phyloP scores from a whole-genome alignment of 2,888 invertebrate species.

The Campoplex nolae region DNA sequence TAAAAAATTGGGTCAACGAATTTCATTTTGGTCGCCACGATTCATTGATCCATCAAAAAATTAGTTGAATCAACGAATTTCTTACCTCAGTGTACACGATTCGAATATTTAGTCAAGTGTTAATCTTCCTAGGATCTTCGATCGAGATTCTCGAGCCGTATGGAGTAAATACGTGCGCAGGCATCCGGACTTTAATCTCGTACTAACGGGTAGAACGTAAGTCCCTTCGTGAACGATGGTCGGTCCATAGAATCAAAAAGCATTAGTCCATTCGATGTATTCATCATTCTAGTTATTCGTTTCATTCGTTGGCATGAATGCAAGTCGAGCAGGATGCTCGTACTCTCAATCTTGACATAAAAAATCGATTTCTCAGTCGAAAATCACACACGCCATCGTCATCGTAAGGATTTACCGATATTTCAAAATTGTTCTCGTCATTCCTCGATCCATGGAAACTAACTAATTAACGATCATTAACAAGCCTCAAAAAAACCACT shows the following conservation, averaged over 20 bases:
- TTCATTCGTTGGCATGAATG: slow-evolving; percentile 45
- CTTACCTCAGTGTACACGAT: too few species aligned
- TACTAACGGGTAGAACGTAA: slow-evolving; percentile 83
- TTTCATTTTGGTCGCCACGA: too few species aligned
- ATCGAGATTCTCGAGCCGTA: slow-evolving; percentile 77
- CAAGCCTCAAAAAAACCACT: slow-evolving; percentile 2
- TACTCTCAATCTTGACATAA: slow-evolving; percentile 31
- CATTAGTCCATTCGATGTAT: slow-evolving; percentile 29
- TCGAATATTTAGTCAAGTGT: slow-evolving; percentile 13
- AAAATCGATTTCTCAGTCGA: slow-evolving; percentile 34
- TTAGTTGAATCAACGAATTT: too few species aligned
- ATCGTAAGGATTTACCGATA: slow-evolving; percentile 39
- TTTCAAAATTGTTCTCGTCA: slow-evolving; percentile 24
- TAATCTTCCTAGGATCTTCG: slow-evolving; percentile 76
- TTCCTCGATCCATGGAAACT: neutral
- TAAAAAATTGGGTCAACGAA: too few species aligned
- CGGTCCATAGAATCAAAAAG: slow-evolving; percentile 10
- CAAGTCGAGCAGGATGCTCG: slow-evolving; percentile 4
- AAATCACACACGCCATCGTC: slow-evolving; percentile 49
- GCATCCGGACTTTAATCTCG: slow-evolving; percentile 82
- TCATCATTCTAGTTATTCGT: slow-evolving; percentile 39
- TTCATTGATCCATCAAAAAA: too few species aligned
- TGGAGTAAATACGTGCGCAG: slow-evolving; percentile 81
- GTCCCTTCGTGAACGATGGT: slow-evolving; percentile 70
- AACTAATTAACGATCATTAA: slow-evolving; percentile 37